These are phyloP conservation scores for Nephrotoma guestfalica DNA, from an alignment of 2,888 invertebrate species.

Conservation along the genomic window DNA sequence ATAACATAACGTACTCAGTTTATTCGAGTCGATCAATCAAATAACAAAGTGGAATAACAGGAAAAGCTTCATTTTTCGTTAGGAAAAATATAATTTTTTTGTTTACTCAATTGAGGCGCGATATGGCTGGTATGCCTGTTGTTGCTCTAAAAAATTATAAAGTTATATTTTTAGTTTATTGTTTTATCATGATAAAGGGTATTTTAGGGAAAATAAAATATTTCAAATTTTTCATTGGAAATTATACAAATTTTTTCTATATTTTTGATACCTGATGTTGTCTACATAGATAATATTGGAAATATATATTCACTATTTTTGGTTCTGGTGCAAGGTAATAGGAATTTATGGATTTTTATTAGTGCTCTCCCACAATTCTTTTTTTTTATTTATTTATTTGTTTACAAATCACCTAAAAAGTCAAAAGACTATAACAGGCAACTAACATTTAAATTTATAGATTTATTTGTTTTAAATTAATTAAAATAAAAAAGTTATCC, in stretches of 20 bases:
- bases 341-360: too few relatives aligned
- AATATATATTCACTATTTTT: too few relatives aligned
- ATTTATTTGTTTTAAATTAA: too few relatives aligned
- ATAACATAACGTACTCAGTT: not conserved
- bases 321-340: too few relatives aligned
- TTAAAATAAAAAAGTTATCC: too few relatives aligned
- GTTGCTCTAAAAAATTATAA: not conserved
- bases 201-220: not conserved
- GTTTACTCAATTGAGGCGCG: not conserved
- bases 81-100: not conserved
- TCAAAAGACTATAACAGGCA: too few relatives aligned
- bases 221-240: not conserved
- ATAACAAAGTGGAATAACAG: not conserved
- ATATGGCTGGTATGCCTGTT: not conserved
- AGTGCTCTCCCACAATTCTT: too few relatives aligned
- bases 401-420: too few relatives aligned
- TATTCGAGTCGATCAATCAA: not conserved
- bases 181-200: not conserved
- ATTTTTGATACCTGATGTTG: not conserved
- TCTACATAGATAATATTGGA: too few relatives aligned
- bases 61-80: not conserved
- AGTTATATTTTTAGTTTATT: not conserved
- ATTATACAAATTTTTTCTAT: not conserved
- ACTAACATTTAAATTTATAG: too few relatives aligned
- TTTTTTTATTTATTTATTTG: too few relatives aligned